Conservation (phyloP, 1,140 invertebrate species). For the Microplitis mediator region DNA sequence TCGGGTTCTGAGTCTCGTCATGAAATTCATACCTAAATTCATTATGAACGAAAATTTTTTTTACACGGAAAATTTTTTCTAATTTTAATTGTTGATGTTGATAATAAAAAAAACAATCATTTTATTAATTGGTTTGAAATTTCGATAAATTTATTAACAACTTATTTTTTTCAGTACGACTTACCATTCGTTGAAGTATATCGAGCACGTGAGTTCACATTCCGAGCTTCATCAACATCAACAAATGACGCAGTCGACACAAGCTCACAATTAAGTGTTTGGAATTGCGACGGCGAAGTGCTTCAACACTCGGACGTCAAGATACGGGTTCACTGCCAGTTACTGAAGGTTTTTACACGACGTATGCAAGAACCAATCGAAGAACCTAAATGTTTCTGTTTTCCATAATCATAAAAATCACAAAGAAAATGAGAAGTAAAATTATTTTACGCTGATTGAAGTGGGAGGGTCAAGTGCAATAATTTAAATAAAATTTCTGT, state of each 20-base stretch:
- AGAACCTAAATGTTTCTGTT: slow-evolving; percentile 26
- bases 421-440: not conserved
- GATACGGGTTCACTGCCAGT: slow-evolving; percentile 69
- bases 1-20: too few relatives aligned
- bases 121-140: too few relatives aligned
- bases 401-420: slow-evolving; percentile 5
- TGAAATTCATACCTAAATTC: too few relatives aligned
- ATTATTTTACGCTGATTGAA: too few relatives aligned
- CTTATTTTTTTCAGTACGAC: slow-evolving; percentile 65
- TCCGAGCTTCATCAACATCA: slow-evolving; percentile 64
- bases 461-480: too few relatives aligned
- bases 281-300: slow-evolving; percentile 89
- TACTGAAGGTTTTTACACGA: slow-evolving; percentile 65
- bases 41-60: too few relatives aligned
- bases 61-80: too few relatives aligned
- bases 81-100: too few relatives aligned
- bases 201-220: slow-evolving; percentile 76
- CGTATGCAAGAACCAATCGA: slow-evolving; percentile 40
- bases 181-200: slow-evolving; percentile 80
- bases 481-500: too few relatives aligned
- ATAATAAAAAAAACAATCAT: too few relatives aligned
- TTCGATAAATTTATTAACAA: too few relatives aligned
- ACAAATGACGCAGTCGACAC: slow-evolving; percentile 43
- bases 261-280: slow-evolving; percentile 66
- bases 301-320: slow-evolving; percentile 71